Conservation (phyloP, 2,113 vertebrate species). For the Theropithecus gelada region DNA sequence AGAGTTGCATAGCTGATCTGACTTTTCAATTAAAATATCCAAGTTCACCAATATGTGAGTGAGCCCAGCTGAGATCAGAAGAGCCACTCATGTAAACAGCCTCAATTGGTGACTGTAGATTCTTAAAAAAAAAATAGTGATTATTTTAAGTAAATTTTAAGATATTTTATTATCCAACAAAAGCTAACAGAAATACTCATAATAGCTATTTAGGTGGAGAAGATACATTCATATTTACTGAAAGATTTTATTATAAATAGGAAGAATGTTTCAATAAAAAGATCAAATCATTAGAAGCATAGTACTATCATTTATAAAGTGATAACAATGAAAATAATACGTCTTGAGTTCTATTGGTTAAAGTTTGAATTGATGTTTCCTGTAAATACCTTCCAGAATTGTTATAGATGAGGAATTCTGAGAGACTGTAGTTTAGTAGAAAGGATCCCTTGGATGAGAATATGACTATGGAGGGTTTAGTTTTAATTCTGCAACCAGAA, state of each 20-base stretch:
- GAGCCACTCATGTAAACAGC: background rate
- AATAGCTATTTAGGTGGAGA: background rate
- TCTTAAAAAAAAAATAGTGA: background rate
- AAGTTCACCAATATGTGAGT: background rate
- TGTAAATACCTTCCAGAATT: background rate
- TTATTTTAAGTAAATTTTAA: background rate
- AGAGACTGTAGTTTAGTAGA: background rate
- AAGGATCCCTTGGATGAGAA: background rate
- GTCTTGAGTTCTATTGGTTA: background rate
- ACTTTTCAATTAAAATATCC: too few relatives aligned
- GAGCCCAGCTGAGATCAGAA: background rate
- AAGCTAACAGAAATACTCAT: background rate
- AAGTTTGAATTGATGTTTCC: background rate
- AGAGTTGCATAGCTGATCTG: background rate
- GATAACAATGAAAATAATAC: conserved; percentile 12
- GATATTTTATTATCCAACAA: background rate
- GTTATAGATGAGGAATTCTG: background rate
- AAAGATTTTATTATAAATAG: background rate
- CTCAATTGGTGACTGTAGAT: background rate
- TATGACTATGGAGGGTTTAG: background rate
- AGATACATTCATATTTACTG: background rate
- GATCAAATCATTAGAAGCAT: background rate
- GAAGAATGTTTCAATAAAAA: background rate
- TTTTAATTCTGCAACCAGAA: conserved; percentile 25
- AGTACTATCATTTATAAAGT: background rate